Evolutionary conservation across 2,113 vertebrate species (phyloP).

Genomic region (Lampris incognitus): DNA sequence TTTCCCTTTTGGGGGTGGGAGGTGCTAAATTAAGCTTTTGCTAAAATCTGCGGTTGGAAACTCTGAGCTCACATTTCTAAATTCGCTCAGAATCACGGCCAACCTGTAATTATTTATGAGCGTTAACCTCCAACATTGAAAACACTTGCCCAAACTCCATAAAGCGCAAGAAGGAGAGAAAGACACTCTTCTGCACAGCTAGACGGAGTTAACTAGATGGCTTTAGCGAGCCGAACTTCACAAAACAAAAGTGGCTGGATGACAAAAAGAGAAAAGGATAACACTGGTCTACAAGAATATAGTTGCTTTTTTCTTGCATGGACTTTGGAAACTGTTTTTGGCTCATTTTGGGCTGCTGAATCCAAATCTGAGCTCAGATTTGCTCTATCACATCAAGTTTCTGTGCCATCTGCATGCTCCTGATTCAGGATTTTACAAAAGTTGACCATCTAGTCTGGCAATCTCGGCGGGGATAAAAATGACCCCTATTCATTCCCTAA

Average conservation of each 20-base stretch:
- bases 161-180: slow-evolving; percentile 33
- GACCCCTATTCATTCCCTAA: too few species aligned
- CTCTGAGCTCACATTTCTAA: slow-evolving; percentile 66
- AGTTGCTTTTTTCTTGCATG: too few species aligned
- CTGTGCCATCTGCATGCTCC: too few species aligned
- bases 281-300: too few species aligned
- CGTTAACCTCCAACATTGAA: slow-evolving; percentile 73
- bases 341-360: too few species aligned
- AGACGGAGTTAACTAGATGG: neutral
- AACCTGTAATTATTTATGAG: slow-evolving; percentile 79
- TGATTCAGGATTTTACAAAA: too few species aligned
- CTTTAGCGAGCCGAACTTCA: neutral
- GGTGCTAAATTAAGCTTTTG: slow-evolving; percentile 57
- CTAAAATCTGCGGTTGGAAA: slow-evolving; percentile 55
- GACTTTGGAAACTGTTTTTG: too few species aligned
- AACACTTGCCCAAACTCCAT: slow-evolving; percentile 55
- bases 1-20: slow-evolving; percentile 31
- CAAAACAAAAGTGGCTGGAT: neutral
- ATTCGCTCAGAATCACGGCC: slow-evolving; percentile 56
- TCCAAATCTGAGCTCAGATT: too few species aligned
- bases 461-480: too few species aligned
- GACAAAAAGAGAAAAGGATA: neutral
- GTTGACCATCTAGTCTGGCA: too few species aligned
- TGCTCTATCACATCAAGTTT: too few species aligned
- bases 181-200: slow-evolving; percentile 12